Base-by-base conservation (phyloP, 2,797 vertebrate genomes). In the Paramormyrops hopkinsi region DNA sequence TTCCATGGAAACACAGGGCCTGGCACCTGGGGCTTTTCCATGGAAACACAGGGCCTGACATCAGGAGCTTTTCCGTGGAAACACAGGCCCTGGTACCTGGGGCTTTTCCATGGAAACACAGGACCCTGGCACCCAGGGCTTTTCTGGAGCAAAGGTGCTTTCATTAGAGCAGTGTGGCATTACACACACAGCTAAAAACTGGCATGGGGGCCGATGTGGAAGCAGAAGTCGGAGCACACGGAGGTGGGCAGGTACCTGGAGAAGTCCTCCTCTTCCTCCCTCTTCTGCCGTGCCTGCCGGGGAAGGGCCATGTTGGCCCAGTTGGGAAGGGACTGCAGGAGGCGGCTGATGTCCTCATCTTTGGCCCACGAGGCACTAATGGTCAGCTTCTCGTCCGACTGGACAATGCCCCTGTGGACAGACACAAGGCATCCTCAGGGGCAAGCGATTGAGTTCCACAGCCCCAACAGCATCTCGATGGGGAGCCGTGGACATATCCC, bases 321-420 rank as follows among this genome's bases (percentile, higher is more conserved):
- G 94, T 98, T 99, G 2, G 98, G 98, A 17, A 99, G 96, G 0
- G 98, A 99, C 93, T 98, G 98, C 88, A 99, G 95, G 90, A 99
- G 95, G 44, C 98, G 96, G 91, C 97, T 99, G 93, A 99, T 99
- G 73, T 99, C 98, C 1, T 99, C 98, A 0, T 99, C 98, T 94
- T 99, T 99, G 37, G 98, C 97, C 98, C 98, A 99, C 41, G 98
- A 99, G 0, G 98, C 98, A 8, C 98, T 99, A 93, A 99, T 99
- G 91, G 98, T 98, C 91, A 99, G 94, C 91, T 99, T 99, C 90
- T 99, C 98, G 41, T 99, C 98, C 0, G 96, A 97, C 90, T 99
- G 98, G 90, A 97, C 98, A 0, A 99, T 96, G 86, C 92, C 95
- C 94, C 98, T 99, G 90, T 0, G 91, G 37, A 86, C 3, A 88